A percentile compares a stretch with the other conserved stretches of the same genome.
These are phyloP conservation scores for Lophotis ruficrista DNA, from an alignment of 2,113 vertebrate species.

Conservation along the genomic window DNA sequence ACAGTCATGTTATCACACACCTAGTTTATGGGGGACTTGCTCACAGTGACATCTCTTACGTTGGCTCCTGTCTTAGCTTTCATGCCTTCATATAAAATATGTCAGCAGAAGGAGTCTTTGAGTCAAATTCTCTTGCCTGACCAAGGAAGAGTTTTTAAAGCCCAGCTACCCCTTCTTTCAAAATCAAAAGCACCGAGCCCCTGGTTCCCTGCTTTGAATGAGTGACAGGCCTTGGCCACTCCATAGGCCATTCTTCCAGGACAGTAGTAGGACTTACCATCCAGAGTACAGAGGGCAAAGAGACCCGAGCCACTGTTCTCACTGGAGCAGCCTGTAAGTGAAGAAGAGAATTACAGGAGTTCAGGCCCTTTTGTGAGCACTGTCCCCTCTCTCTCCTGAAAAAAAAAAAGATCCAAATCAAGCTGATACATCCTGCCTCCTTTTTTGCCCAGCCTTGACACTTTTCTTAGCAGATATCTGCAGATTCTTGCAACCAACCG, in stretches of 20 bases:
- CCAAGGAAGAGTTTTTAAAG: not conserved
- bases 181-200: not conserved
- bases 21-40: not conserved
- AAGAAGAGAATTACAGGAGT: not conserved
- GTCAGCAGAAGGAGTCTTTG: not conserved
- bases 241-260: not conserved
- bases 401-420: not conserved
- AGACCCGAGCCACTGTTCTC: constrained; percentile 79
- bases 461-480: not conserved
- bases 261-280: constrained; percentile 81
- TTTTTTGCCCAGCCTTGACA: not conserved
- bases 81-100: not conserved
- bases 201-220: not conserved
- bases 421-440: not conserved
- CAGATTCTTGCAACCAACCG: not conserved
- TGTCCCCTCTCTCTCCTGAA: not conserved
- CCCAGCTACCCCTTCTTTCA: not conserved
- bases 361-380: not conserved
- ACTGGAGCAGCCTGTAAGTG: constrained; percentile 42
- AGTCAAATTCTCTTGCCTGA: not conserved
- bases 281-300: constrained; percentile 96
- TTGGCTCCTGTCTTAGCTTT: not conserved
- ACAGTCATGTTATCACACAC: not conserved
- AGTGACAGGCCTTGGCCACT: not conserved
- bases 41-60: not conserved